Evolutionary conservation across 2,113 vertebrate species (phyloP), one percentile per base, ranked within the genome.

Genomic region (Argyrosomus japonicus): DNA sequence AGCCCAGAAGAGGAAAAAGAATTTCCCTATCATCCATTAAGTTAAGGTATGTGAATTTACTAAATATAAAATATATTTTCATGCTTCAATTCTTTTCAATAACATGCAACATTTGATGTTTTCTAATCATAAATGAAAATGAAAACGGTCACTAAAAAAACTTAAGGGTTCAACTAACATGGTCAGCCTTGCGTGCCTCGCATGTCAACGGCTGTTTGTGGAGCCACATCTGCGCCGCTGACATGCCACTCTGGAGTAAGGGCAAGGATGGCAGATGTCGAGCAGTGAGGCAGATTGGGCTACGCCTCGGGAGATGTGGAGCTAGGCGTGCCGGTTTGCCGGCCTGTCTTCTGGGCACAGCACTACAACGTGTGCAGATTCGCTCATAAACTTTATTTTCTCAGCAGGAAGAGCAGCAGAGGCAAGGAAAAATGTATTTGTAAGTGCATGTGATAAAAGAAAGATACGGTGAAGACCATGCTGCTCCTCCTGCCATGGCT

Each of bases 221-320:
- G 77, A 78, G 50, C 36, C 84, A 88, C 88, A 87, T 86, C 68
- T 82, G 91, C 76, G 84, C 65, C 25, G 23, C 63, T 29, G 71
- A 87, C 84, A 77, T 54, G 65, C 77, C 40, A 27, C 75, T 82
- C 36, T 0, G 45, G 77, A 67, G 83, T 23, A 2, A 71, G 77
- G 81, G 75, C 83, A 82, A 63, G 47, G 68, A 17, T 1, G 56
- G 83, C 89, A 90, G 89, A 88, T 91, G 85, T 91, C 57, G 47
- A 87, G 86, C 84, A 32, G 72, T 3, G 75, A 82, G 87, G 84
- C 85, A 62, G 69, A 83, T 79, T 36, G 76, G 82, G 68, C 54
- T 25, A 32, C 27, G 86, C 86, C 88, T 77, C 75, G 0, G 90
- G 89, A 88, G 78, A 84, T 17, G 82, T 63, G 77, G 56, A 54